Base-by-base conservation (phyloP, 1,140 invertebrate genomes). In the Drosophila tani region DNA sequence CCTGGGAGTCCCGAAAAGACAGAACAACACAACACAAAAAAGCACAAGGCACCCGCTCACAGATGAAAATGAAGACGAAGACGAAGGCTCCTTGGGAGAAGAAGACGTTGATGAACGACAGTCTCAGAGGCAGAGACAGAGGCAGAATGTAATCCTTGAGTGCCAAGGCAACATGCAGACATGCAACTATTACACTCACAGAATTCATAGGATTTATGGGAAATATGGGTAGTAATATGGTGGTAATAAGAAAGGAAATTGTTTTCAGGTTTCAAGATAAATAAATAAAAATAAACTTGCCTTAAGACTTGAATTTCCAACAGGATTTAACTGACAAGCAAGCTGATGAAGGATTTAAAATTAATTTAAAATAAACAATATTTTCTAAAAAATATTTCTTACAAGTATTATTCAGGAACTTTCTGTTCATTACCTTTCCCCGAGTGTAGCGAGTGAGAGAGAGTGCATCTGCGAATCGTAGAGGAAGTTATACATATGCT, bases 101-200 rank as follows among this genome's bases (percentile, higher is more conserved):
- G 50, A 80, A 79, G 80, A 79, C 81, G 85, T 90, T 90, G 84
- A 87, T 84, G 84, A 78, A 87, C 84, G 84, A 82, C 73, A 58
- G 63, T 55, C 55, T 56, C 32, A 38, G 7, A 38, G 27, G 51
- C 40, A n/a, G 40, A 15, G 60, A 47, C 71, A 41, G 62, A 43
- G 67, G 80, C 77, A 81, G 64, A 81, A 90, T 81, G 80, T 81
- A 88, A 85, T 88, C 85, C 84, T 85, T 75, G 77, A 75, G 65
- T 79, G 76, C 43, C 78, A 66, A 50, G 59, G 53, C 51, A 75
- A 53, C 62, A 69, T 75, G 29, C 64, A 83, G 60, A 64, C 66
- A 80, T 77, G 67, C 81, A 83, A 67, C 45, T 59, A 0, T 14
- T 68, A 40, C 64, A 70, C 67, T 55, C 0, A 3, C 3, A 51